Evolutionary conservation across 2,797 vertebrate genomes (phyloP), one percentile per base, ranked within the genome.

Genomic region (Calcarius lapponicus): DNA sequence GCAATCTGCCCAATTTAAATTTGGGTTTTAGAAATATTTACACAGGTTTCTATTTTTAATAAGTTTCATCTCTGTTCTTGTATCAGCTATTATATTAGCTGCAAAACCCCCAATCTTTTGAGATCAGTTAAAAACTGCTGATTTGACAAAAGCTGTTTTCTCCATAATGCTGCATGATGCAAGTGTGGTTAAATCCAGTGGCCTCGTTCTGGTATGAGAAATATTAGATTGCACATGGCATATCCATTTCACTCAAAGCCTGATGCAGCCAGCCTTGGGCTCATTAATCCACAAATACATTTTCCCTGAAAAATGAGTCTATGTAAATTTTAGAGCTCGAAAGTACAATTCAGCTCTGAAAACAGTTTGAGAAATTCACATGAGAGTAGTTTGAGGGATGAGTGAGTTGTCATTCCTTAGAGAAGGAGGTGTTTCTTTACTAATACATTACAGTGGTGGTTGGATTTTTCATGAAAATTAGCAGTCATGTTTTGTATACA

Each of bases 261-360:
- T 43, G 51, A 61, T 56, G 53, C 80, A 90, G 76, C 54, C 85
- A 85, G 87, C 47, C 78, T 40, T 58, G 72, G 71, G 57, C 62
- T 95, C 80, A 88, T 97, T 93, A 94, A 93, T 93, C 72, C 84
- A 45, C 64, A 93, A 88, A 75, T 93, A 60, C 19, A 20, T 95
- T 93, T 93, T 89, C 70, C 84, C 53, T 94, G 90, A 94, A 93
- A 96, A 95, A 96, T 86, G 84, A 80, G 34, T 84, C 72, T 73
- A 62, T 94, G 85, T 85, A 94, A 75, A 96, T 96, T 88, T 92
- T 74, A 86, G 70, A 81, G 40, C n/a, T 95, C 58, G 32, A n/a
- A 88, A 92, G 67, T 86, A 76, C 70, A 75, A 47, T 91, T 92
- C 36, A 62, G 58, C 71, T 96, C 61, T 78, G 78, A 73, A 86